Conservation (phyloP, 2,888 invertebrate species). For the Galeopsomyia nigrocyanea region DNA sequence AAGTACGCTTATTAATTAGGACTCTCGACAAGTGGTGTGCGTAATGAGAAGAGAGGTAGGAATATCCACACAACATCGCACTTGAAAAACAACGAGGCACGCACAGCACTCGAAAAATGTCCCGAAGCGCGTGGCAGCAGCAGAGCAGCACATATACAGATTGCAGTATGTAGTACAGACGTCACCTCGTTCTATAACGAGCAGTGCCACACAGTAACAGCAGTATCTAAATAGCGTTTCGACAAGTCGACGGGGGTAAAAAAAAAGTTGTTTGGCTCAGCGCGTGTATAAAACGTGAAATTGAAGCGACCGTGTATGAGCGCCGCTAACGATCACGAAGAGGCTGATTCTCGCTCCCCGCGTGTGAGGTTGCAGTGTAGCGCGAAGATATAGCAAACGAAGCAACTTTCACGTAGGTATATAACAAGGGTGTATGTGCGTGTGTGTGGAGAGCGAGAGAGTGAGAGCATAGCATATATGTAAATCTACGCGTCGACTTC, state of each 20-base stretch:
- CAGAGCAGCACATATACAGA: too few relatives aligned
- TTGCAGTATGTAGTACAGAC: too few relatives aligned
- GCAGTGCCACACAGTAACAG: too few relatives aligned
- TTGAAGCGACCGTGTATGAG: constrained; percentile 5
- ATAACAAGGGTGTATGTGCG: constrained; percentile 57
- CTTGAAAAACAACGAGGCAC: too few relatives aligned
- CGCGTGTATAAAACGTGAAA: not conserved
- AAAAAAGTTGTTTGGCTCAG: constrained; percentile 20
- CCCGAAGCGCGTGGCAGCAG: too few relatives aligned
- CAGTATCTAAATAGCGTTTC: too few relatives aligned
- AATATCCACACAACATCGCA: too few relatives aligned
- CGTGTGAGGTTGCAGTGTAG: constrained; percentile 11
- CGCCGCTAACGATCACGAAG: constrained; percentile 35
- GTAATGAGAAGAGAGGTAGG: too few relatives aligned
- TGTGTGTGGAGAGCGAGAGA: constrained; percentile 47
- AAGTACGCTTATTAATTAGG: too few relatives aligned
- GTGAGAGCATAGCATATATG: constrained; percentile 40
- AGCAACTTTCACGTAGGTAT: constrained; percentile 60
- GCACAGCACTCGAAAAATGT: too few relatives aligned
- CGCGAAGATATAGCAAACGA: constrained; percentile 56
- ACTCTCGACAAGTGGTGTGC: too few relatives aligned
- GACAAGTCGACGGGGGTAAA: not conserved
- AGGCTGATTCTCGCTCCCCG: not conserved
- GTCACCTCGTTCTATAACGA: too few relatives aligned
- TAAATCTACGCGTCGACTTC: constrained; percentile 51